These are phyloP conservation scores for Zaprionus vittiger DNA, from an alignment of 1,140 invertebrate species.

Conservation along the genomic window DNA sequence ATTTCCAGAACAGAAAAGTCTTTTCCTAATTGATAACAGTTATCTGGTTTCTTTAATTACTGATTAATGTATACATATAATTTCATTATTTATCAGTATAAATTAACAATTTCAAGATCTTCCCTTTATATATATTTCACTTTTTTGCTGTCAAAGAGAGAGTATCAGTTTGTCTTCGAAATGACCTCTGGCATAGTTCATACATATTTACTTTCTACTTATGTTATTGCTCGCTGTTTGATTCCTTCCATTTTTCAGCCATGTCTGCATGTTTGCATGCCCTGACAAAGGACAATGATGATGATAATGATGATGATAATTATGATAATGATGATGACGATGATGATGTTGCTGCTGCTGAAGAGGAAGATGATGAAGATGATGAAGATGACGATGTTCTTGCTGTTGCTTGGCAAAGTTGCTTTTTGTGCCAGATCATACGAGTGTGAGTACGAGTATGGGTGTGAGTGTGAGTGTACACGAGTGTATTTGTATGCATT, in stretches of 20 bases:
- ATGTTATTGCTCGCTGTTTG: constrained; percentile 72
- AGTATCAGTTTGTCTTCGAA: constrained; percentile 36
- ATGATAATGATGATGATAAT: constrained; percentile 10
- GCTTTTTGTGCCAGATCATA: constrained; percentile 43
- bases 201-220: constrained; percentile 55
- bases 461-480: background rate
- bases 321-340: constrained; percentile 50
- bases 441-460: background rate
- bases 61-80: no score
- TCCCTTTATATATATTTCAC: background rate
- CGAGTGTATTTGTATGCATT: constrained; percentile 45
- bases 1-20: background rate
- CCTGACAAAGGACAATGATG: constrained; percentile 61
- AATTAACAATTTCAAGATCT: background rate
- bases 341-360: constrained; percentile 41
- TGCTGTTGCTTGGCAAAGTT: constrained; percentile 15
- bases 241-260: constrained; percentile 68
- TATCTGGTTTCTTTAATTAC: no score
- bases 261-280: constrained; percentile 78
- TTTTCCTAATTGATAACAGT: no score
- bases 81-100: no score
- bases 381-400: constrained; percentile 60
- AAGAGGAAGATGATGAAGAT: constrained; percentile 46
- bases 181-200: background rate
- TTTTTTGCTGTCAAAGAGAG: background rate